phyloP scores from a whole-genome alignment of 2,888 invertebrate genomes.

The Piscicola geometra region DNA sequence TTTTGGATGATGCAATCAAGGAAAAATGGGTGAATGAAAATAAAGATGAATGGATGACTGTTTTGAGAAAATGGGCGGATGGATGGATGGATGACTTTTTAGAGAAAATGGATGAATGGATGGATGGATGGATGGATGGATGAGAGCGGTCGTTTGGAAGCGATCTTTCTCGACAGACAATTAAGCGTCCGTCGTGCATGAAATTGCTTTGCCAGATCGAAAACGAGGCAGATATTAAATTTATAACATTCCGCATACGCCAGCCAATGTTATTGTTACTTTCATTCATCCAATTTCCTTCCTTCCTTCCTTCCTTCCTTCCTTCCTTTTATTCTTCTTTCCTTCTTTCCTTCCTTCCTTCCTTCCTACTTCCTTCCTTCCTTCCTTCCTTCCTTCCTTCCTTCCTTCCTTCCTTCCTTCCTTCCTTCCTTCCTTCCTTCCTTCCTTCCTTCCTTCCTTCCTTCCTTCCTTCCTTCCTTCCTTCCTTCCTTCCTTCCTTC shows the following conservation, averaged over 20 bases:
- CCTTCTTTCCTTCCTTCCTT: no score
- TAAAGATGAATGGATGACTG: background rate
- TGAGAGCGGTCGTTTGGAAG: constrained; percentile 25
- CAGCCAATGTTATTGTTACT: no score
- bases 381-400: constrained; percentile 15
- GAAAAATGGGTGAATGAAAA: no score
- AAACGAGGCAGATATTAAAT: constrained; percentile 33
- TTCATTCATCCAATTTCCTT: background rate
- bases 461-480: constrained; percentile 10
- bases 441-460: constrained; percentile 13
- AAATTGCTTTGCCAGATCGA: constrained; percentile 32
- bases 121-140: constrained; percentile 25
- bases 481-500: constrained; percentile 1
- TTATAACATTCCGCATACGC: constrained; percentile 27
- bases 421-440: constrained; percentile 12
- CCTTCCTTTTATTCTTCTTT: no score
- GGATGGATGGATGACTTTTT: background rate
- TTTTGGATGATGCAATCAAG: no score
- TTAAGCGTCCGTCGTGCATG: constrained; percentile 32
- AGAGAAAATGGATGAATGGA: no score
- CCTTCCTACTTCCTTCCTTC: background rate
- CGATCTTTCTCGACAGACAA: constrained; percentile 35
- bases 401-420: constrained; percentile 19
- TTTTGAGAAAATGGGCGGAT: background rate
- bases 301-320: background rate